phyloP scores from a whole-genome alignment of 2,888 invertebrate species.

The Blastobasis lacticolella region DNA sequence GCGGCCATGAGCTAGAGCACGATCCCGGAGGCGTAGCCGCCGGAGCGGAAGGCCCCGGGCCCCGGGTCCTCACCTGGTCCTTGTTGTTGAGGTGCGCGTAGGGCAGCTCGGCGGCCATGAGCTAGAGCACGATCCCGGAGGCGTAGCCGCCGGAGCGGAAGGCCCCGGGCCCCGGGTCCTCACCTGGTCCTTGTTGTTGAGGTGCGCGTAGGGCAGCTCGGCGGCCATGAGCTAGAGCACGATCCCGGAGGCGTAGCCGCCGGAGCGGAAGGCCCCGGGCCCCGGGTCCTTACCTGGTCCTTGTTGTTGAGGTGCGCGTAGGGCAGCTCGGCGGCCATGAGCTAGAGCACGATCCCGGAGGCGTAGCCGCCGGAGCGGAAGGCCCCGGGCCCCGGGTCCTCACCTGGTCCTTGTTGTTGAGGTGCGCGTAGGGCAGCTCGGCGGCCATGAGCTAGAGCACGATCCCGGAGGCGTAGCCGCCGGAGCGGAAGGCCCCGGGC shows the following conservation, averaged over 20 bases:
- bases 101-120: slow-evolving; percentile 93
- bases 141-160: slow-evolving; percentile 99
- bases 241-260: slow-evolving; percentile 99
- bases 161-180: slow-evolving; percentile 96
- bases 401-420: slow-evolving; percentile 26
- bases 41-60: slow-evolving; percentile 98
- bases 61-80: slow-evolving; percentile 85
- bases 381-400: slow-evolving; percentile 96
- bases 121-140: slow-evolving; percentile 96
- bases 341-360: slow-evolving; percentile 96
- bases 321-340: slow-evolving; percentile 93
- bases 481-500: neutral
- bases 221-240: slow-evolving; percentile 94
- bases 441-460: too few species aligned
- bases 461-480: too few species aligned
- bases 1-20: slow-evolving; percentile 94
- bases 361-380: slow-evolving; percentile 99
- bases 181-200: slow-evolving; percentile 93
- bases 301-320: slow-evolving; percentile 95
- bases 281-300: slow-evolving; percentile 90
- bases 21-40: slow-evolving; percentile 99
- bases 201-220: slow-evolving; percentile 92
- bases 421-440: neutral
- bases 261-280: slow-evolving; percentile 98
- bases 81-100: slow-evolving; percentile 95